Evolutionary conservation across 2,113 vertebrate genomes (phyloP).

Genomic region (Dryoscopus gambensis): DNA sequence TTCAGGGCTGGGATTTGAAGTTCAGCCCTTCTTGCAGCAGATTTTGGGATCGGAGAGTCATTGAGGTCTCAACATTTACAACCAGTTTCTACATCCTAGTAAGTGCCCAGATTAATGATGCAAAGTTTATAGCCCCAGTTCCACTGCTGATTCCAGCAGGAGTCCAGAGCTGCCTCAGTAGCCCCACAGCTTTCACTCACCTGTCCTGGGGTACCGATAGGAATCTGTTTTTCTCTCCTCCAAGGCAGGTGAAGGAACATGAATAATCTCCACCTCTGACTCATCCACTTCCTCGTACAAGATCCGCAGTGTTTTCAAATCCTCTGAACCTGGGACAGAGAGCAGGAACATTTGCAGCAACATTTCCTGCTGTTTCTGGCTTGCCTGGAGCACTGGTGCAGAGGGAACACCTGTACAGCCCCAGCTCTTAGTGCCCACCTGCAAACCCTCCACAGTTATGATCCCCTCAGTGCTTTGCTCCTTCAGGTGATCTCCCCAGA

Average conservation of each 20-base stretch:
- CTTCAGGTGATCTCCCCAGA: not conserved
- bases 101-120: not conserved
- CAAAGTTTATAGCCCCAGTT: not conserved
- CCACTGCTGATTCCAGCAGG: not conserved
- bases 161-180: not conserved
- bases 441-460: not conserved
- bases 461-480: not conserved
- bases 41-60: not conserved
- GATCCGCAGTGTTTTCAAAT: conserved; percentile 81
- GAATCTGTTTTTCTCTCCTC: conserved; percentile 95
- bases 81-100: not conserved
- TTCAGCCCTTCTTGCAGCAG: not conserved
- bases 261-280: conserved; percentile 94
- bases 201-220: conserved; percentile 94
- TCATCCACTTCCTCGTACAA: conserved; percentile 97
- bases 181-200: conserved; percentile 55
- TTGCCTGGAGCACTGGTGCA: not conserved
- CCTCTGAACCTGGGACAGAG: conserved; percentile 73
- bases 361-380: not conserved
- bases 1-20: not conserved
- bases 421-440: not conserved
- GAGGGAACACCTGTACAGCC: not conserved
- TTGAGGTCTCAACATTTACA: not conserved
- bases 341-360: not conserved
- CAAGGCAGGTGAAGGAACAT: conserved; percentile 91